phyloP scores from a whole-genome alignment of 2,113 vertebrate species.

The Myiagra hebetior region DNA sequence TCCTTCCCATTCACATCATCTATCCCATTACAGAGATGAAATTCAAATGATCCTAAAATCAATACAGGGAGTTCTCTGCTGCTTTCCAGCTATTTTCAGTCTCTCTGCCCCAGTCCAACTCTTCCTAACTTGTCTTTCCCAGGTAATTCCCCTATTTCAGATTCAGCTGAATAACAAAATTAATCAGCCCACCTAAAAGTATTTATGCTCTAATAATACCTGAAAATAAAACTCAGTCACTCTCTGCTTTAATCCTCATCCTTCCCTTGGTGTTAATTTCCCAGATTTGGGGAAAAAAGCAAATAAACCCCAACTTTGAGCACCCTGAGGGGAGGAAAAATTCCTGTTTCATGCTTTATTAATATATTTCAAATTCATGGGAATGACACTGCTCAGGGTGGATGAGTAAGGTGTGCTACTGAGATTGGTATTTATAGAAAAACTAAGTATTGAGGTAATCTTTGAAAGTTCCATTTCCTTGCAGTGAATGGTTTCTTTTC shows the following conservation, averaged over 20 bases:
- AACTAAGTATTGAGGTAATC: not conserved
- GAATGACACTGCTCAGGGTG: not conserved
- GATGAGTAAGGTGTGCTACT: not conserved
- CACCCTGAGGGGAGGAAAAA: too few relatives aligned
- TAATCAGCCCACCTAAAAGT: not conserved
- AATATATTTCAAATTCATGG: not conserved
- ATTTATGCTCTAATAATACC: not conserved
- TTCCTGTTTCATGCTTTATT: not conserved
- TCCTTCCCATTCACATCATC: not conserved
- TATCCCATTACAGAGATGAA: not conserved
- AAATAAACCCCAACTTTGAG: not conserved
- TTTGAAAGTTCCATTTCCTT: not conserved
- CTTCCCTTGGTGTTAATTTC: not conserved
- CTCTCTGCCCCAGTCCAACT: not conserved
- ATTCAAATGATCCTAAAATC: not conserved
- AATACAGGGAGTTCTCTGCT: not conserved
- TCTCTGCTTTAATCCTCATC: not conserved
- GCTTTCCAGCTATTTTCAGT: not conserved
- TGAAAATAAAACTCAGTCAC: not conserved
- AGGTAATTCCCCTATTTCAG: not conserved
- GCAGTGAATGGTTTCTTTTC: not conserved
- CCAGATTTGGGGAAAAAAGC: not conserved
- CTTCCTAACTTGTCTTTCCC: not conserved
- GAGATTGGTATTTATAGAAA: not conserved
- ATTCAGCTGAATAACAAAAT: not conserved